These are phyloP conservation scores for Falco rusticolus DNA, from an alignment of 2,797 vertebrate species.

Conservation along the genomic window DNA sequence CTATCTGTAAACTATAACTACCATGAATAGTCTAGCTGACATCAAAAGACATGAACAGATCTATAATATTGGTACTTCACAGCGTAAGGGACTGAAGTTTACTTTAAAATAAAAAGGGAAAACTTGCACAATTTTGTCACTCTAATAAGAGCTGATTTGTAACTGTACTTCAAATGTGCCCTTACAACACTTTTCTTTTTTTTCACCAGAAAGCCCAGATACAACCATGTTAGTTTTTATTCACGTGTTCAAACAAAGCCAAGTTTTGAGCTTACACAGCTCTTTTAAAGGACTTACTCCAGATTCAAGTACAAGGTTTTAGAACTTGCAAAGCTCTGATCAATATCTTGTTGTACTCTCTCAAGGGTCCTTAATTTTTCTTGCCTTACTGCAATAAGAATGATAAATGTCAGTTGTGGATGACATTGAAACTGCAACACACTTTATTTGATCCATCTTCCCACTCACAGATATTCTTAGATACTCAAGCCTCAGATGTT, in stretches of 20 bases:
- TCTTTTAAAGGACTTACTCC: constrained; percentile 15
- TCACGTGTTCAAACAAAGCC: not conserved
- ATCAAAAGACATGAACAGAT: not conserved
- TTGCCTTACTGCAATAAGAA: constrained; percentile 1
- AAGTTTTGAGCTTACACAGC: constrained; percentile 11
- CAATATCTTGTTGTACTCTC: constrained; percentile 35
- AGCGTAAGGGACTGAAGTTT: not conserved
- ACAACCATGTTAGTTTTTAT: not conserved
- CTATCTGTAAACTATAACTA: not conserved
- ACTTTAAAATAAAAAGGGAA: not conserved
- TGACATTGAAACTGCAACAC: not conserved
- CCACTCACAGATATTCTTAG: not conserved
- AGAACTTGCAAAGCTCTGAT: constrained; percentile 2
- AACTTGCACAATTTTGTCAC: not conserved
- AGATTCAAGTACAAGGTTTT: not conserved
- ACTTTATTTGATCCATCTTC: not conserved
- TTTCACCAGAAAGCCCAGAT: not conserved
- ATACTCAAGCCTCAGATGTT: not conserved
- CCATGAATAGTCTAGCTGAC: not conserved
- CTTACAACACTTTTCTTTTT: not conserved
- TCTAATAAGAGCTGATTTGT: not conserved
- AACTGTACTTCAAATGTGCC: not conserved
- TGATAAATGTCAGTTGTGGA: constrained; percentile 30
- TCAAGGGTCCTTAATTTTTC: not conserved
- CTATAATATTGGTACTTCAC: not conserved